Conservation (phyloP, 2,888 invertebrate genomes). For the Drosophila picticornis region DNA sequence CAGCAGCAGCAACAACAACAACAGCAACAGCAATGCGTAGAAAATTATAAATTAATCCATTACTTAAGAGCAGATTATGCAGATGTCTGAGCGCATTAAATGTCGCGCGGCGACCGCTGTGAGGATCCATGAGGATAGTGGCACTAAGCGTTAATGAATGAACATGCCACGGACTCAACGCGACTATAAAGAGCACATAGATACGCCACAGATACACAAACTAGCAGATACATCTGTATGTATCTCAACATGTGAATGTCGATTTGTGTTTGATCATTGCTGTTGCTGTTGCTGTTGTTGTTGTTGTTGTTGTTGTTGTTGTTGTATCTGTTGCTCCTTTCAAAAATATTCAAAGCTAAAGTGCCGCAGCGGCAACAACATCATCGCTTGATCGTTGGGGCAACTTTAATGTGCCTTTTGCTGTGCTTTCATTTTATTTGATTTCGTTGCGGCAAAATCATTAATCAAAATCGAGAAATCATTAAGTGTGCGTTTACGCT, state of each 20-base stretch:
- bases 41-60: slow-evolving; percentile 80
- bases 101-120: slow-evolving; percentile 36
- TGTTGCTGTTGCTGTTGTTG: neutral
- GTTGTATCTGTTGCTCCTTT: slow-evolving; percentile 34
- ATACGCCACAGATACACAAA: neutral
- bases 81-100: slow-evolving; percentile 72
- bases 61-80: slow-evolving; percentile 76
- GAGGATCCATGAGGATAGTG: slow-evolving; percentile 43
- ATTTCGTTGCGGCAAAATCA: slow-evolving; percentile 56
- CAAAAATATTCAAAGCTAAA: slow-evolving; percentile 69
- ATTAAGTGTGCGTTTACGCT: slow-evolving; percentile 64
- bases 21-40: slow-evolving; percentile 36
- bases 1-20: neutral
- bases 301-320: neutral
- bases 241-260: slow-evolving; percentile 5
- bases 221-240: slow-evolving; percentile 21
- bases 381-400: slow-evolving; percentile 27
- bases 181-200: slow-evolving; percentile 1
- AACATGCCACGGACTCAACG: slow-evolving; percentile 42
- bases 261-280: slow-evolving; percentile 3
- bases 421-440: slow-evolving; percentile 45
- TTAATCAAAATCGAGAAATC: slow-evolving; percentile 76
- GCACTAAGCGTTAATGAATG: slow-evolving; percentile 71
- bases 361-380: slow-evolving; percentile 58
- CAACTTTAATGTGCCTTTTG: slow-evolving; percentile 45